These are phyloP conservation scores for Carassius auratus DNA, from an alignment of 2,113 vertebrate species.

Conservation along the genomic window DNA sequence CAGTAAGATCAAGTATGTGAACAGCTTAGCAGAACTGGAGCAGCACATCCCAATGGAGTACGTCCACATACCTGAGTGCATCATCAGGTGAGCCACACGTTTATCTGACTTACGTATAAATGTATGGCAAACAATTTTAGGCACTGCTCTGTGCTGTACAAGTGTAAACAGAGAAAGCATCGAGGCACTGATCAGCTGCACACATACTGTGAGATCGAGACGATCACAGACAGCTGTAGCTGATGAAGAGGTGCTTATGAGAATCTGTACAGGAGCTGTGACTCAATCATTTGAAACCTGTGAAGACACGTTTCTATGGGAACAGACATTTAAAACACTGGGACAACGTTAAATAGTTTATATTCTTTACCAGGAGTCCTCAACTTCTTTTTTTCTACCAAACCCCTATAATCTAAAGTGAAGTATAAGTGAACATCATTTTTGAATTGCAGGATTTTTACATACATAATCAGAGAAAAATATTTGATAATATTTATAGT, in stretches of 20 bases:
- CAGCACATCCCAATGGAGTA: constrained; percentile 94
- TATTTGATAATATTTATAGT: no score
- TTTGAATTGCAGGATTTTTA: background rate
- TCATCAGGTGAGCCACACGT: constrained; percentile 83
- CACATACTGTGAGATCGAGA: background rate
- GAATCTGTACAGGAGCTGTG: constrained; percentile 26
- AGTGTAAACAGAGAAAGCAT: background rate
- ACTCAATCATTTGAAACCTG: constrained; percentile 24
- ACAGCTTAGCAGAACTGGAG: constrained; percentile 86
- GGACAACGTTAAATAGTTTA: background rate
- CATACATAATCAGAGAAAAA: background rate
- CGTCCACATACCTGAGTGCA: constrained; percentile 93
- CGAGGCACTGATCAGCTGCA: background rate
- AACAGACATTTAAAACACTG: constrained; percentile 28
- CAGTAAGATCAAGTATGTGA: constrained; percentile 94
- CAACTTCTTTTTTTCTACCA: background rate
- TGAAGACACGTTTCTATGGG: constrained; percentile 36
- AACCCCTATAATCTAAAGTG: background rate
- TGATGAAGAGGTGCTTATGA: constrained; percentile 37
- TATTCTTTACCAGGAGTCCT: background rate
- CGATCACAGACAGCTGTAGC: background rate
- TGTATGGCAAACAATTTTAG: background rate
- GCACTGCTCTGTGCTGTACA: background rate
- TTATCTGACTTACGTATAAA: background rate
- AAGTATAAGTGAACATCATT: background rate